Percentiles rank a stretch among this genome's conserved stretches.
phyloP scores from a whole-genome alignment of 1,140 invertebrate species.

The Conus betulinus region DNA sequence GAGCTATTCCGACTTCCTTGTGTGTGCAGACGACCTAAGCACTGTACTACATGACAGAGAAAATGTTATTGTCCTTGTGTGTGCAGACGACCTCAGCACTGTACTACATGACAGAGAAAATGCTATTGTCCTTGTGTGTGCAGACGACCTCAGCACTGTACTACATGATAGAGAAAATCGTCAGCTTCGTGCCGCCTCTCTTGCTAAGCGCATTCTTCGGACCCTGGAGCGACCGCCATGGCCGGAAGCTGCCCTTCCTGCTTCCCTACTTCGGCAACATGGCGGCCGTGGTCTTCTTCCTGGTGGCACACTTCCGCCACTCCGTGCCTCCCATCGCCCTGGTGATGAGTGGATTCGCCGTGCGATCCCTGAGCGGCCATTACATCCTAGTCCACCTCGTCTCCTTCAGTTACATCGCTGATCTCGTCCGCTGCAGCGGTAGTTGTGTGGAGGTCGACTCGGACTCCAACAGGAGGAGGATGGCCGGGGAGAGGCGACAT shows the following conservation, averaged over 20 bases:
- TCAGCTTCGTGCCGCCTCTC: conserved; percentile 11
- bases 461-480: background rate
- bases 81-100: no score
- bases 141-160: background rate
- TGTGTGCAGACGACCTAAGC: no score
- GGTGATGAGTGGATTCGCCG: background rate
- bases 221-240: conserved; percentile 5
- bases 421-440: background rate
- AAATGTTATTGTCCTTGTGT: no score
- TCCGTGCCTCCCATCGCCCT: background rate
- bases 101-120: no score
- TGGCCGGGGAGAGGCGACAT: background rate
- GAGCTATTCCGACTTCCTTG: no score
- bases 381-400: conserved; percentile 7
- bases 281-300: background rate
- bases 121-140: no score
- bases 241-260: background rate
- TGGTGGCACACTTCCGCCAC: background rate
- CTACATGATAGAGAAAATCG: conserved; percentile 12
- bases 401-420: conserved; percentile 11
- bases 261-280: background rate
- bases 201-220: background rate
- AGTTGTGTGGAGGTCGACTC: background rate
- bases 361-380: background rate
- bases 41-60: no score